Base-by-base conservation (phyloP, 2,797 vertebrate species). In the Antrozous pallidus region DNA sequence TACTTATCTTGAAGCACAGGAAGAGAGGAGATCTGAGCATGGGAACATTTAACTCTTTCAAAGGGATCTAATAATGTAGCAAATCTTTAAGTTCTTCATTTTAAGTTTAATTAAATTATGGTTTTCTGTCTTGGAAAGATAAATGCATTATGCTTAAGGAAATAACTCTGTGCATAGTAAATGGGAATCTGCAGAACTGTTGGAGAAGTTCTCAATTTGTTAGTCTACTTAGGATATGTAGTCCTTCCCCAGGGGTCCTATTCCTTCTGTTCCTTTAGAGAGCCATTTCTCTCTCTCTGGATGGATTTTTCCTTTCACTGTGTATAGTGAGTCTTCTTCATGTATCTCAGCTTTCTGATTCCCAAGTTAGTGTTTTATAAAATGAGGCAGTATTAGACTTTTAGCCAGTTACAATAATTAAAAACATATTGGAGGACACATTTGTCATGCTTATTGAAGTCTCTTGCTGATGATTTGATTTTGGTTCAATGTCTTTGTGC, bases 41-140 rank as follows among this genome's bases (percentile, higher is more conserved):
- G 94, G 91, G 95, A 97, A 91, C 38, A 33, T 86, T 98, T 98
- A 98, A 98, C 98, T 97, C 97, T 97, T 98, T 98, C 97, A 96
- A 95, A 92, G 71, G 67, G 70, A 38, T 95, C 73, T 95, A 75
- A 94, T 94, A 95, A 95, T 91, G 47, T 84, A 73, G 91, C 94
- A 69, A 74, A 63, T 79, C 95, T 96, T 95, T 93, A 81, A 65
- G 92, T 96, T 96, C 61, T 80, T 84, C 85, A 65, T 97, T 97
- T 95, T 95, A 26, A 91, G 94, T 97, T 97, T 97, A 97, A 98
- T 96, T 92, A 75, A 75, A 95, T 96, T 33, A 87, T 45, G 20
- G 40, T 96, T 96, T 92, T 95, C 81, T 93, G 70, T 96, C 80
- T 91, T 87, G 58, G 56, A 2, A 1, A 96, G 94, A 96, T 82